A percentile compares a stretch with the other conserved stretches of the same genome.
Conservation (phyloP, 2,797 vertebrate genomes). For the Tragelaphus eurycerus region DNA sequence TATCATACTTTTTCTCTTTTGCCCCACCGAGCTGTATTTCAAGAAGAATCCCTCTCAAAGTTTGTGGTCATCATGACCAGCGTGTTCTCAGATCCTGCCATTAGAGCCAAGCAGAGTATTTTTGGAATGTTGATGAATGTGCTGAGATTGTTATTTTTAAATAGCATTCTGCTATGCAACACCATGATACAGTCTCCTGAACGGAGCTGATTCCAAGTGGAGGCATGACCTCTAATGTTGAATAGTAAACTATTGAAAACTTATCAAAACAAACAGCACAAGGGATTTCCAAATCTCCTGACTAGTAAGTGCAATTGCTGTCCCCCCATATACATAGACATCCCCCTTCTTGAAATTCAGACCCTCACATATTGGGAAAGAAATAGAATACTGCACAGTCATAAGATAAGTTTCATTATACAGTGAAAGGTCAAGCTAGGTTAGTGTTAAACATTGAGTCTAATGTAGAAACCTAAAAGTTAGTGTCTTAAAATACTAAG, state of each 20-base stretch:
- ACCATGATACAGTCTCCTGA: slow-evolving; percentile 45
- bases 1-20: not conserved
- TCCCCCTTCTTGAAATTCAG: not conserved
- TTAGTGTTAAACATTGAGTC: not conserved
- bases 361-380: not conserved
- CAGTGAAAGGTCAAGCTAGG: not conserved
- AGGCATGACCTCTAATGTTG: not conserved
- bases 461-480: slow-evolving; percentile 21
- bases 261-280: not conserved
- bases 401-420: not conserved
- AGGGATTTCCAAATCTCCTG: not conserved
- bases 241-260: slow-evolving; percentile 39
- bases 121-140: slow-evolving; percentile 68
- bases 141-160: slow-evolving; percentile 66
- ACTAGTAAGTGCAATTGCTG: not conserved
- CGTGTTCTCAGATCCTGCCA: slow-evolving; percentile 40
- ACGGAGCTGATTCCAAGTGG: slow-evolving; percentile 20
- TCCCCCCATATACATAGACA: not conserved
- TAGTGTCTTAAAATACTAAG: not conserved
- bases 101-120: slow-evolving; percentile 46
- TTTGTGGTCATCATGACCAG: slow-evolving; percentile 18
- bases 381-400: not conserved
- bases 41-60: not conserved
- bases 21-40: not conserved
- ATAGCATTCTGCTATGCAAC: slow-evolving; percentile 24